Conservation (phyloP, 2,888 invertebrate genomes). For the Platycheirus albimanus region DNA sequence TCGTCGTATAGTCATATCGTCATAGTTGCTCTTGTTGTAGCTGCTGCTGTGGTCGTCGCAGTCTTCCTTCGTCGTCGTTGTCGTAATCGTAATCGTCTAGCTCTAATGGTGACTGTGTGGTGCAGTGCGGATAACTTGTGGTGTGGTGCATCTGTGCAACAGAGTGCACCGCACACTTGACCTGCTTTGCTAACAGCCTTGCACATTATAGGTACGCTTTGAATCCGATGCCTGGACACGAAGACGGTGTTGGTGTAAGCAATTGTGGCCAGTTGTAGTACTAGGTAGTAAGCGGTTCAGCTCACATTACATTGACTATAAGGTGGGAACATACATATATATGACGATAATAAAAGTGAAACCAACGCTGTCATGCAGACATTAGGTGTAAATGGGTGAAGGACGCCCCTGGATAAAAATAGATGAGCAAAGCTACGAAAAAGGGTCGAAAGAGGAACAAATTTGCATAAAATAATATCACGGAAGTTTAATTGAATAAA, state of each 20-base stretch:
- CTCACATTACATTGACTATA: constrained; percentile 19
- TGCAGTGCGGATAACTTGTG: constrained; percentile 23
- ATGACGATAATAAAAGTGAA: constrained; percentile 52
- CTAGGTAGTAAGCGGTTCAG: constrained; percentile 28
- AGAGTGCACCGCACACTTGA: constrained; percentile 60
- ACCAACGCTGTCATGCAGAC: constrained; percentile 36
- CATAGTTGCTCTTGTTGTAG: no score
- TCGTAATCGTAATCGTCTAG: constrained; percentile 50
- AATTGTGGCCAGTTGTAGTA: constrained; percentile 32
- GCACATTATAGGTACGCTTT: constrained; percentile 12
- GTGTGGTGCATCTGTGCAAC: constrained; percentile 44
- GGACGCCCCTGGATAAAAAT: constrained; percentile 4
- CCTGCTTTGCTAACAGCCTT: constrained; percentile 55
- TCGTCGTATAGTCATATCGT: no score
- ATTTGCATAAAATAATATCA: constrained; percentile 11
- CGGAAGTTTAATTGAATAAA: no score
- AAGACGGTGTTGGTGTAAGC: constrained; percentile 35
- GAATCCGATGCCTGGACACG: constrained; percentile 41
- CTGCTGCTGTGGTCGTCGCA: constrained; percentile 1
- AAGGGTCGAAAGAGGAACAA: neutral
- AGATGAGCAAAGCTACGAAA: neutral
- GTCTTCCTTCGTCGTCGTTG: constrained; percentile 26
- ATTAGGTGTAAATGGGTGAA: constrained; percentile 50
- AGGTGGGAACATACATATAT: neutral
- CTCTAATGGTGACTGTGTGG: constrained; percentile 62